Conservation (phyloP, 2,113 vertebrate species). For the Podiceps cristatus region DNA sequence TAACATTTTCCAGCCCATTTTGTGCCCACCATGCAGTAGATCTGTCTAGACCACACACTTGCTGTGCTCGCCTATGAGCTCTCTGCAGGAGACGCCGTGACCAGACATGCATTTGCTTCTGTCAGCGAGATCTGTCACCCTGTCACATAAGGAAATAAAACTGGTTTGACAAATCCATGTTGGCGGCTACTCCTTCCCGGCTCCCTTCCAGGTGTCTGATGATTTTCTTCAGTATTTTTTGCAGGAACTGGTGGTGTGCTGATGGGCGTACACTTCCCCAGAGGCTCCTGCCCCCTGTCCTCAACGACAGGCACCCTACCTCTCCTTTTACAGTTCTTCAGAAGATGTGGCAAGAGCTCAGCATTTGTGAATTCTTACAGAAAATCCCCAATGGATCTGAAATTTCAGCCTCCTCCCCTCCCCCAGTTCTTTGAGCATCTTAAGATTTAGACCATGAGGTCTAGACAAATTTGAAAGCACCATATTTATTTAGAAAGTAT, state of each 20-base stretch:
- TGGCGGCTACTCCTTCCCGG: conserved; percentile 30
- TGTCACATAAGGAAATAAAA: conserved; percentile 46
- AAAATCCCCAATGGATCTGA: background rate
- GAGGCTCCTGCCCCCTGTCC: background rate
- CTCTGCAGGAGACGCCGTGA: background rate
- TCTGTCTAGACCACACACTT: conserved; percentile 60
- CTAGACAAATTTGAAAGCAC: conserved; percentile 39
- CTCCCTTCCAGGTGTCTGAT: conserved; percentile 37
- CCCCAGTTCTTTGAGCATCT: background rate
- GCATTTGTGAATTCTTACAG: background rate
- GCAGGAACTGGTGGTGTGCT: background rate
- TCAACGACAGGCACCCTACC: background rate
- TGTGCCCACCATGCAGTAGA: background rate
- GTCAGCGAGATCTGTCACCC: conserved; percentile 53
- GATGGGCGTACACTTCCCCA: background rate
- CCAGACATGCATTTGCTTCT: conserved; percentile 60
- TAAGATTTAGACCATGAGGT: conserved; percentile 18
- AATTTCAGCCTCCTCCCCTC: background rate
- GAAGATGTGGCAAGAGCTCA: background rate
- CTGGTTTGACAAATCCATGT: conserved; percentile 7
- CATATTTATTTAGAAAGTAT: conserved; percentile 55
- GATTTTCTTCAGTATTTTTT: conserved; percentile 13
- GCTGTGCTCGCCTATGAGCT: background rate
- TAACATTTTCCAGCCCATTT: background rate
- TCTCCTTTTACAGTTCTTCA: background rate